Base-by-base conservation (phyloP, 2,888 invertebrate genomes). In the Cordilura impudica region DNA sequence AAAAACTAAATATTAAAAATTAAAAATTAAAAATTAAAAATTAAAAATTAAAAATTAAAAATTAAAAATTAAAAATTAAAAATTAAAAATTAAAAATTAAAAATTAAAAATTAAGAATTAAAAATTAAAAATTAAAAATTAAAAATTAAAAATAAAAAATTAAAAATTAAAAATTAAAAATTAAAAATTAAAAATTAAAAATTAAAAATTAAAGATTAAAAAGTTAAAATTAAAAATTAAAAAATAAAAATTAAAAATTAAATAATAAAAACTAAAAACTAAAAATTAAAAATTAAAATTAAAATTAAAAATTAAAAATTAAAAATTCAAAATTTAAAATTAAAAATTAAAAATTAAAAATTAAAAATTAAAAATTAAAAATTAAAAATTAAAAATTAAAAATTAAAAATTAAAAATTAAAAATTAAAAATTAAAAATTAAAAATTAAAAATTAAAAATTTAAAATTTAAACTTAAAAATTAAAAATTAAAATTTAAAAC, bases 141-240 rank as follows among this genome's bases (percentile, higher is more conserved):
- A 87, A 87, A 86, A 86, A 86, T 87, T n/a, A n/a, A 85, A 85
- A 84, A 85, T 84, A 67, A 85, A 87, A 70, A 80, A 84, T 86
- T 67, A 74, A 74, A 70, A 26, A 51, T 71, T 66, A 4, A n/a
- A 29, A 54, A 56, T n/a, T n/a, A n/a, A n/a, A 73, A 56, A 66
- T 54, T 63, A 63, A 58, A 56, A 51, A 26, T 31, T 53, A 71
- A 71, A 53, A 61, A 39, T 7, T 56, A 51, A n/a, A n/a, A n/a
- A n/a, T n/a, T n/a, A n/a, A n/a, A n/a, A n/a, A n/a, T n/a, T n/a
- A n/a, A n/a, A n/a, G n/a, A n/a, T n/a, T n/a, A n/a, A n/a, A n/a
- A n/a, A n/a, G n/a, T n/a, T n/a, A n/a, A n/a, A n/a, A n/a, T 12
- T 51, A 51, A 18, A 26, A 49, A 56, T 43, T 54, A 53, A 23